Evolutionary conservation across 2,113 vertebrate species (phyloP), one percentile per base, ranked within the genome.

Genomic region (Caranx ignobilis): DNA sequence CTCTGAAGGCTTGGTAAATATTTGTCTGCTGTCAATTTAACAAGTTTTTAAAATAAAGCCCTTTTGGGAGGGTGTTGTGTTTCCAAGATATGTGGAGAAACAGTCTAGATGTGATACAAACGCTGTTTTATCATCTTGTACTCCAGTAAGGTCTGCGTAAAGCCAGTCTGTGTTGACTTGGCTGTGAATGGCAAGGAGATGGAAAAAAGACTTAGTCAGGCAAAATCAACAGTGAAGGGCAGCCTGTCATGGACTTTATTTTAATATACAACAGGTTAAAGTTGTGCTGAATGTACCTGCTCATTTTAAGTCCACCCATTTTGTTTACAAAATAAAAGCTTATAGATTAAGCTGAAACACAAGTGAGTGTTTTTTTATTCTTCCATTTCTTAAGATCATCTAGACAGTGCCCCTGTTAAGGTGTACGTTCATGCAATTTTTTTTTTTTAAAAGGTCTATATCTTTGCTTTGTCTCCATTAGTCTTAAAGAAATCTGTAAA

Each of bases 1-100:
- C 86, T 93, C 89, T 90, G 77, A 92, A 88, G 87, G 84, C 73
- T 78, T 35, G 16, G 89, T 87, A 84, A 93, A 94, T 91, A 93
- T 93, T 92, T 83, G 74, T 31, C 77, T 64, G 67, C 71, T 85
- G 77, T 89, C 48, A 10, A 88, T 81, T 91, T 81, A 88, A 90
- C 79, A 84, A 50, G 72, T 89, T 81, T 68, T 13, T 45, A 18
- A 63, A 70, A 60, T 72, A 77, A 78, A 41, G 52, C 61, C 21
- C 57, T 66, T 71, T 76, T 67, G 80, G 70, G 63, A 80, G 71
- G 79, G 68, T 85, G 77, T 77, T 85, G 66, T 37, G 59, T 89
- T 87, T 84, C 70, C 0, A 3, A 87, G 89, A 92, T 91, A 92
- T 91, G 69, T 39, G 26, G 79, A 82, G 78, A 85, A 79, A 86